These are phyloP conservation scores for Beaufortia kweichowensis DNA, from an alignment of 2,113 vertebrate genomes.

Conservation along the genomic window DNA sequence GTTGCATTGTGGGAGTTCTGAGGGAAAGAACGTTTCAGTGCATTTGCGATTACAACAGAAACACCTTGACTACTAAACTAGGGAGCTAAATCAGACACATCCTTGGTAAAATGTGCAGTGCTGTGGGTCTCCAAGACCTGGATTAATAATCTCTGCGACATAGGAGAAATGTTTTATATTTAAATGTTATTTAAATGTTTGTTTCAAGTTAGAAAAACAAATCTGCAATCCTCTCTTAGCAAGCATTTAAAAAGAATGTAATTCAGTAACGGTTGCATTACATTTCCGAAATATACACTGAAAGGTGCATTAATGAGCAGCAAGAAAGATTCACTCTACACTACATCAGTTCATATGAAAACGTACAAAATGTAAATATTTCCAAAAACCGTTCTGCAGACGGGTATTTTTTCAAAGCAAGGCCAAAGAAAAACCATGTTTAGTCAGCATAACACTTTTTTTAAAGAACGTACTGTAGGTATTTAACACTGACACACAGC, in stretches of 20 bases:
- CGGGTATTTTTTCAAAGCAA: slow-evolving; percentile 87
- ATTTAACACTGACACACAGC: slow-evolving; percentile 89
- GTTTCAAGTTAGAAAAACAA: too few relatives aligned
- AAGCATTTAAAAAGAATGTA: slow-evolving; percentile 91
- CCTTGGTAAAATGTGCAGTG: too few relatives aligned
- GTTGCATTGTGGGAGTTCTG: too few relatives aligned
- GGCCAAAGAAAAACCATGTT: slow-evolving; percentile 84
- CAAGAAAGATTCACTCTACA: slow-evolving; percentile 95
- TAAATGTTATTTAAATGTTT: too few relatives aligned
- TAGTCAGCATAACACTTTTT: slow-evolving; percentile 86
- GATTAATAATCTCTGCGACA: too few relatives aligned
- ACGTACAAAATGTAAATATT: slow-evolving; percentile 99
- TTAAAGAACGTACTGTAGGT: slow-evolving; percentile 83
- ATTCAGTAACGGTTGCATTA: slow-evolving; percentile 85
- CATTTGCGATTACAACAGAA: too few relatives aligned
- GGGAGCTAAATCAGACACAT: too few relatives aligned
- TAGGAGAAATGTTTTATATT: too few relatives aligned
- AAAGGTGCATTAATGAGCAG: slow-evolving; percentile 97
- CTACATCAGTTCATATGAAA: slow-evolving; percentile 98
- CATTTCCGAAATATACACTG: slow-evolving; percentile 97
- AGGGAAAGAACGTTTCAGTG: too few relatives aligned
- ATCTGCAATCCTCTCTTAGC: slow-evolving; percentile 72
- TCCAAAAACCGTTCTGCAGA: slow-evolving; percentile 91
- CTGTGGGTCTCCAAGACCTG: too few relatives aligned
- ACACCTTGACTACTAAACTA: too few relatives aligned